Evolutionary conservation across 2,113 vertebrate genomes (phyloP).

Genomic region (Tragelaphus imberbis): DNA sequence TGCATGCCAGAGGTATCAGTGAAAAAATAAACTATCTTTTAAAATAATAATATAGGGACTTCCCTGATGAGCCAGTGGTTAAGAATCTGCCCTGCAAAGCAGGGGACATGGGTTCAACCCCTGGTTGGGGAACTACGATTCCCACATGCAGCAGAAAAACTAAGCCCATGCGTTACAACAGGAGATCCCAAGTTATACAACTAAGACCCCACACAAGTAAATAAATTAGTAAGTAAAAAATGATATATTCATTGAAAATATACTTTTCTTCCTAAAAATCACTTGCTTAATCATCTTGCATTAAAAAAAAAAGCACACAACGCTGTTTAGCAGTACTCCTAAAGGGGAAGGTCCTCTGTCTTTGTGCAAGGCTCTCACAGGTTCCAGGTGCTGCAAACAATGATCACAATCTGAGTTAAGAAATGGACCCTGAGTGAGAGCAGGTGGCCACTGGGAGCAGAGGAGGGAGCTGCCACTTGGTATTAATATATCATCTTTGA

Average conservation of each 20-base stretch:
- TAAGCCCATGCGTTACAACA: background rate
- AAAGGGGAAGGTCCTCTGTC: background rate
- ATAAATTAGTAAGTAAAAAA: background rate
- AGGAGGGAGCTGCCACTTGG: rapidly evolving
- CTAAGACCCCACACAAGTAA: background rate
- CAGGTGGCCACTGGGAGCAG: background rate
- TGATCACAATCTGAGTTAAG: background rate
- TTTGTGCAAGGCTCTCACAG: background rate
- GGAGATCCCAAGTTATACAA: background rate
- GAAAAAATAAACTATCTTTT: background rate
- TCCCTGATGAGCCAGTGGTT: background rate
- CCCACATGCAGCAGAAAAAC: background rate
- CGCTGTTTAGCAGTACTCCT: background rate
- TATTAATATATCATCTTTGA: background rate
- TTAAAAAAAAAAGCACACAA: background rate
- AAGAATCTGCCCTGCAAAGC: background rate
- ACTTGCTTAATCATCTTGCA: background rate
- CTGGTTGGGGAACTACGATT: rapidly evolving
- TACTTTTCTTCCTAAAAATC: background rate
- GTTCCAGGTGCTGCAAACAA: background rate
- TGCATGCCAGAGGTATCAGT: background rate
- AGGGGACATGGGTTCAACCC: background rate
- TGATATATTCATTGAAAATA: background rate
- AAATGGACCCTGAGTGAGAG: background rate
- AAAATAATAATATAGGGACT: background rate